Conservation (phyloP, 2,888 invertebrate genomes). For the Dryocosmus kuriphilus region DNA sequence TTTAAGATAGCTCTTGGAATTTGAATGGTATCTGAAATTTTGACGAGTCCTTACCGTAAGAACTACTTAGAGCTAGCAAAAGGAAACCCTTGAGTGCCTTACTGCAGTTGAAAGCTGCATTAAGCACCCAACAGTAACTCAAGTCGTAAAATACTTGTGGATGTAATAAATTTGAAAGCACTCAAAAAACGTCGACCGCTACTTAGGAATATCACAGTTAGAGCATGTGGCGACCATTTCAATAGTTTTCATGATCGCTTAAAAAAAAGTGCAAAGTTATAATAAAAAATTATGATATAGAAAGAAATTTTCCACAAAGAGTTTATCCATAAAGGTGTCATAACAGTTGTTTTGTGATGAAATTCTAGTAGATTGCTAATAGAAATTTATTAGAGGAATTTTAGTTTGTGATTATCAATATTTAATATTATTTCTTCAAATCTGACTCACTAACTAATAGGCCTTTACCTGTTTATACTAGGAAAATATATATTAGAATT, state of each 20-base stretch:
- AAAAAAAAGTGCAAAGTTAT: background rate
- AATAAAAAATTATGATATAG: background rate
- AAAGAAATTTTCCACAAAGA: background rate
- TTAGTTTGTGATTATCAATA: too few species aligned
- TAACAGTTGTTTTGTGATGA: too few species aligned
- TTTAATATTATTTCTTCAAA: too few species aligned
- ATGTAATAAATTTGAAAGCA: conserved; percentile 30
- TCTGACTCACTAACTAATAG: too few species aligned
- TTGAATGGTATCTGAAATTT: conserved; percentile 5
- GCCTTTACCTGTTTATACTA: too few species aligned
- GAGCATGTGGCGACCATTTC: background rate
- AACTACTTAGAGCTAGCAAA: conserved; percentile 1
- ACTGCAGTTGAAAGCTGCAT: conserved; percentile 23
- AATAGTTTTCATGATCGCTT: background rate
- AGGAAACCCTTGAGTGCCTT: conserved; percentile 5
- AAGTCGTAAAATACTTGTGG: conserved; percentile 21
- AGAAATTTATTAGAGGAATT: too few species aligned
- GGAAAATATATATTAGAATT: too few species aligned
- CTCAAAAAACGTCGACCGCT: conserved; percentile 10
- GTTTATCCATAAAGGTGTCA: background rate
- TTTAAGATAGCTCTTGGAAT: background rate
- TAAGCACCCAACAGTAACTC: conserved; percentile 16
- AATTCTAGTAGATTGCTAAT: too few species aligned
- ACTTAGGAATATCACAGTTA: background rate
- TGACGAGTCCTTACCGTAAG: background rate